Evolutionary conservation across 2,888 invertebrate genomes (phyloP).

Genomic region (Hemicrepidius hirtus): DNA sequence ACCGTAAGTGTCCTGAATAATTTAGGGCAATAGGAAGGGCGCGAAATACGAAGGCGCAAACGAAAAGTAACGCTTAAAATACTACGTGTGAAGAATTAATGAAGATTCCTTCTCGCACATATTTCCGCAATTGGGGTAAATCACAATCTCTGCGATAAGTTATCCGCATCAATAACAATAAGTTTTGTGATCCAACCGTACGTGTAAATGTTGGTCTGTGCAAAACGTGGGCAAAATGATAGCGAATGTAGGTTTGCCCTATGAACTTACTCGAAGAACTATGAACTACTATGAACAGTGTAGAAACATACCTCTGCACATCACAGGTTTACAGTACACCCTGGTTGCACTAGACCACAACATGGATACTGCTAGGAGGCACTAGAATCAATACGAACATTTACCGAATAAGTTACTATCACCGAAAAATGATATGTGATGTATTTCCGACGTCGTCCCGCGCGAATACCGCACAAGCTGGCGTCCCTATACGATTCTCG

Average conservation of each 20-base stretch:
- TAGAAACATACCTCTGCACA: constrained; percentile 53
- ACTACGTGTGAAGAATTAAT: constrained; percentile 12
- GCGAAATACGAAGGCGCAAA: constrained; percentile 1
- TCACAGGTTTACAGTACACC: constrained; percentile 55
- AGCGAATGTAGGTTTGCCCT: not conserved
- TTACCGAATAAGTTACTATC: constrained; percentile 58
- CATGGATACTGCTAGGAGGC: constrained; percentile 60
- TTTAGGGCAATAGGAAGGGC: constrained; percentile 9
- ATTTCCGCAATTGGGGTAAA: not conserved
- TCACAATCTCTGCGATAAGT: not conserved
- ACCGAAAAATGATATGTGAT: constrained; percentile 65
- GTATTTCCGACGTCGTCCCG: constrained; percentile 60
- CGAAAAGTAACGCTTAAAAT: constrained; percentile 11
- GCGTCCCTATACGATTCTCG: constrained; percentile 65
- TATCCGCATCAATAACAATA: not conserved
- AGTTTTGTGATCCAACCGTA: not conserved
- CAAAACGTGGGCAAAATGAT: not conserved
- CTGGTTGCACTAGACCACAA: constrained; percentile 57
- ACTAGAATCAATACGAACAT: constrained; percentile 63
- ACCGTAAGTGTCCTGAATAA: constrained; percentile 8
- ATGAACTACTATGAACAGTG: constrained; percentile 27
- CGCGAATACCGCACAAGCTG: constrained; percentile 62
- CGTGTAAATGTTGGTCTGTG: not conserved
- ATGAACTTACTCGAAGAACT: constrained; percentile 8
- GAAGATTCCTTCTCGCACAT: not conserved